Base-by-base conservation (phyloP, 2,888 invertebrate species). In the Elysia crispata region DNA sequence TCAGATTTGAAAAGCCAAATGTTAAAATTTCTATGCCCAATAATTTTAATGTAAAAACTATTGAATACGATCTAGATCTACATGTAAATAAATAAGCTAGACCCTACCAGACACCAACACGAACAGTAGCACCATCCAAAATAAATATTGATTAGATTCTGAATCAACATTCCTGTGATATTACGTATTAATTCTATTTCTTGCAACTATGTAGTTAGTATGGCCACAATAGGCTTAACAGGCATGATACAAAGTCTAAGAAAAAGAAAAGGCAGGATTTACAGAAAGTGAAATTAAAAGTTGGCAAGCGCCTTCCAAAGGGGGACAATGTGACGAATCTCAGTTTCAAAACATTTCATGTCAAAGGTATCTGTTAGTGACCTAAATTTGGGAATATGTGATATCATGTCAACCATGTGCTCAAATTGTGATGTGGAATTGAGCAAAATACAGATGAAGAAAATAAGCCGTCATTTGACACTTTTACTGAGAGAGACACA, bases 321-420 rank as follows among this genome's bases (percentile, higher is more conserved):
- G 97, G 97, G 11, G 94, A 95, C 76, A 98, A 98, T 94, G 95
- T 96, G 5, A 98, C 98, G 0, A 95, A 97, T 91, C 95, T 97
- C 0, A 95, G 95, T 87, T 97, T 98, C 88, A 97, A 97, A 94
- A 94, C 97, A 0, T 95, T 96, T 88, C 96, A 97, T 89, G 97
- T 98, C 85, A 94, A 96, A 88, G 87, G 81, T 84, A 13, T 83
- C 87, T 0, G 82, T 84, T 28, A 83, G 84, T 76, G 79, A 81
- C 3, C 75, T 90, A 62, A 90, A 90, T 75, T 82, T 90, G 69
- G 78, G 85, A 0, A 81, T 90, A 13, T 88, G 89, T 86, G 88
- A 89, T 31, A 84, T 89, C 50, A 87, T 90, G 89, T 84, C 86
- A 20, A 79, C 84, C 76, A 87, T 89, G 33, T 80, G 76, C 62